Evolutionary conservation across 2,888 invertebrate genomes (phyloP).

Genomic region (Aporophyla lueneburgensis): DNA sequence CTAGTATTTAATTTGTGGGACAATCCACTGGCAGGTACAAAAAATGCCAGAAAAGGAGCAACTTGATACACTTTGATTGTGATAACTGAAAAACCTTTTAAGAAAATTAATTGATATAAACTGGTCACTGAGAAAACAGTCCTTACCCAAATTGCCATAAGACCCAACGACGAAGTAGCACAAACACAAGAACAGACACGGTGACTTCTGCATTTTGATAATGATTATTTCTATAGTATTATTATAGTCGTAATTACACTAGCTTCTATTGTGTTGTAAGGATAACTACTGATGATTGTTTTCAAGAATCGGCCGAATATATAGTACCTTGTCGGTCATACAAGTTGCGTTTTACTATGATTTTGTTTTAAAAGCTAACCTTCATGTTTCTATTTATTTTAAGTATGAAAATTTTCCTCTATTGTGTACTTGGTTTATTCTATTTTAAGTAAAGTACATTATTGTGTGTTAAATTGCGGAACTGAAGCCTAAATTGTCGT

Average conservation of each 20-base stretch:
- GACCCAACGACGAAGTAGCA: slow-evolving; percentile 17
- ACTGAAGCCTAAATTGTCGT: not conserved
- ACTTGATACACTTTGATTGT: not conserved
- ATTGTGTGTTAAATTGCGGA: slow-evolving; percentile 13
- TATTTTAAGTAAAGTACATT: not conserved
- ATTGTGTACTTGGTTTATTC: not conserved
- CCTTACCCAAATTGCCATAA: slow-evolving; percentile 38
- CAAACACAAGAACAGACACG: slow-evolving; percentile 42
- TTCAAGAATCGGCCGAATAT: slow-evolving; percentile 12
- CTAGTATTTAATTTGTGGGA: not conserved
- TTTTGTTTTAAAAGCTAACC: slow-evolving; percentile 31
- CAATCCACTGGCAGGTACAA: not conserved
- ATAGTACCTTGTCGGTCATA: slow-evolving; percentile 31
- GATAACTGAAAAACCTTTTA: not conserved
- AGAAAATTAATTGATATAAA: not conserved
- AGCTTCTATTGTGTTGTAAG: slow-evolving; percentile 5
- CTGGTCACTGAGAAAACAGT: not conserved
- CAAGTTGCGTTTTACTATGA: slow-evolving; percentile 4
- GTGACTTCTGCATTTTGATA: slow-evolving; percentile 37
- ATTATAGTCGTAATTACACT: not conserved
- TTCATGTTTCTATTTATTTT: not conserved
- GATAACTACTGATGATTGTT: slow-evolving; percentile 28
- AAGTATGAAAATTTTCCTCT: not conserved
- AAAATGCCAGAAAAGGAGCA: no score
- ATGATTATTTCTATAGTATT: not conserved